Percentiles rank a stretch among this genome's conserved stretches.
phyloP scores from a whole-genome alignment of 2,113 vertebrate species.

The Archocentrus centrarchus region DNA sequence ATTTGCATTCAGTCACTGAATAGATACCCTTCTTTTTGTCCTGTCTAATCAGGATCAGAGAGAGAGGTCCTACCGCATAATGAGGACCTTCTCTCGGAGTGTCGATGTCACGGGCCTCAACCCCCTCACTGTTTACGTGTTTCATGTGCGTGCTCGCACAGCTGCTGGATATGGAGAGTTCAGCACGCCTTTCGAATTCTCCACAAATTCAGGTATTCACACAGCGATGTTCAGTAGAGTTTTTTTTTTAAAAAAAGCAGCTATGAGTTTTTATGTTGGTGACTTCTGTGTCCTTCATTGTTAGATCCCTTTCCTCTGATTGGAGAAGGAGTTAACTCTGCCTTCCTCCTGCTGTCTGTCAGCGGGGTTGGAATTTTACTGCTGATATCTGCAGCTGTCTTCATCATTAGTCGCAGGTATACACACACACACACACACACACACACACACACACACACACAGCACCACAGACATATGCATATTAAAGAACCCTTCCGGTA shows the following conservation, averaged over 20 bases:
- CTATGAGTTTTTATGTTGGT: neutral
- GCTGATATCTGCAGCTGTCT: conserved; percentile 93
- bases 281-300: neutral
- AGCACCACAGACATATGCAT: conserved; percentile 9
- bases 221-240: neutral
- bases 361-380: conserved; percentile 93
- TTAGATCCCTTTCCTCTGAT: conserved; percentile 96
- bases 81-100: conserved; percentile 89
- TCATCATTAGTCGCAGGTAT: conserved; percentile 98
- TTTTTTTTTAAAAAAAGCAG: neutral
- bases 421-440: conserved; percentile 27
- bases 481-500: conserved; percentile 22
- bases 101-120: conserved; percentile 94
- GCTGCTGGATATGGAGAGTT: conserved; percentile 97
- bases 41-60: conserved; percentile 89
- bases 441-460: conserved; percentile 50
- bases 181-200: conserved; percentile 93
- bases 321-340: conserved; percentile 94
- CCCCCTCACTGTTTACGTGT: conserved; percentile 94
- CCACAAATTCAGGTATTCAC: conserved; percentile 92
- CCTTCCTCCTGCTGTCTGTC: conserved; percentile 93
- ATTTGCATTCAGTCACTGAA: conserved; percentile 50
- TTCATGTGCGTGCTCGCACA: conserved; percentile 94
- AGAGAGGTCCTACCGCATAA: conserved; percentile 95
- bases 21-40: conserved; percentile 41